Base-by-base conservation (phyloP, 2,888 invertebrate genomes). In the Torymus tubicola region DNA sequence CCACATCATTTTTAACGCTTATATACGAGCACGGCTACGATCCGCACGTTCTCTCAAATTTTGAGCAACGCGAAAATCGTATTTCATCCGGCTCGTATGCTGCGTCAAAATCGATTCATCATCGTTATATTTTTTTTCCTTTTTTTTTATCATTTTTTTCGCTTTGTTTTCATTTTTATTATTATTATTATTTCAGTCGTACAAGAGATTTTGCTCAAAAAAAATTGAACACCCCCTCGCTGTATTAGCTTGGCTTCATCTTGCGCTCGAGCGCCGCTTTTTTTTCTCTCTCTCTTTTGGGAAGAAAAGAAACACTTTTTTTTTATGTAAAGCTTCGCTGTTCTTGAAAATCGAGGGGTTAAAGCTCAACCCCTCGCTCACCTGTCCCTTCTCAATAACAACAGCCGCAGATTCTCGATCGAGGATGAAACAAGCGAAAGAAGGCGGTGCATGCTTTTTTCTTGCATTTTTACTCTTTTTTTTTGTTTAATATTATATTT, bases 191-290 rank as follows among this genome's bases (percentile, higher is more conserved):
- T 68, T 80, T 83, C 74, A 77, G 81, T 84, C 78, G 75, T 81
- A 82, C 70, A 78, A 83, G 83, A 86, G 83, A 85, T 85, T 86
- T 85, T 83, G 84, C 82, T 87, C 84, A 84, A 85, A 86, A 86
- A 84, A 84, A 85, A 70, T 65, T 81, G 63, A 65, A 75, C 82
- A 80, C 71, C 73, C 57, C 69, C 71, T 58, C 70, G 42, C 61
- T 69, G 12, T 57, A 76, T 58, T 68, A 68, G 74, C 69, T 70
- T 76, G 52, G 65, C 61, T 81, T 74, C 73, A 63, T 42, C 70
- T 70, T 42, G 14, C 57, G 57, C 55, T 81, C 70, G 58, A 78
- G 57, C 8, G 8, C 42, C 12, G 31, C 14, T 65, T 69, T 16
- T 68, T 5, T 42, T 5, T 42, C 8, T 42, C 42, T 42, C 42